Conservation (phyloP, 1,140 invertebrate species). For the Plectus sambesii region DNA sequence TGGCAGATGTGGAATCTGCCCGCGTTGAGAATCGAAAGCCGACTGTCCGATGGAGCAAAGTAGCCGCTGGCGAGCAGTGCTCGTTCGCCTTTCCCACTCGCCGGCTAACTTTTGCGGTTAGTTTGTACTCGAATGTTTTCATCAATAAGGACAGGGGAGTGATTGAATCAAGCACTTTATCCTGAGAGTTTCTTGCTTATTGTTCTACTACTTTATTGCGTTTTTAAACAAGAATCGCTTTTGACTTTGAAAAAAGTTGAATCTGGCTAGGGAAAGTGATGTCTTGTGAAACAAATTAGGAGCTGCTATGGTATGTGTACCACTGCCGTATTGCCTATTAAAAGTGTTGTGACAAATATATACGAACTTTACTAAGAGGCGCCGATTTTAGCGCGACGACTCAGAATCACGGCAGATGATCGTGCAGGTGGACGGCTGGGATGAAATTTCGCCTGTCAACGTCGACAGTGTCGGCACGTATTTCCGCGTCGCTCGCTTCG, state of each 20-base stretch:
- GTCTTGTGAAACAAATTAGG: too few relatives aligned
- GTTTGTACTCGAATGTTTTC: conserved; percentile 6
- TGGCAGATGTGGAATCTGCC: conserved; percentile 23
- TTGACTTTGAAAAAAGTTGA: too few relatives aligned
- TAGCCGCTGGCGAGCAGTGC: conserved; percentile 18
- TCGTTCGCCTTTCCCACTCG: conserved; percentile 32
- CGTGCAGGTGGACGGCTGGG: conserved; percentile 79
- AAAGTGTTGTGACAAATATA: too few relatives aligned
- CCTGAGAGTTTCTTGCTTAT: too few relatives aligned
- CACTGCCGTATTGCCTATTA: too few relatives aligned
- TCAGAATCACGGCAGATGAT: conserved; percentile 74
- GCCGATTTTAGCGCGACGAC: conserved; percentile 61
- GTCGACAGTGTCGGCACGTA: conserved; percentile 88
- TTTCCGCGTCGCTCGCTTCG: conserved; percentile 62
- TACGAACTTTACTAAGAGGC: conserved; percentile 14
- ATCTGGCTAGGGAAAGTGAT: too few relatives aligned
- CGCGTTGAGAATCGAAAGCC: conserved; percentile 22
- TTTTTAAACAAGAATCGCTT: too few relatives aligned
- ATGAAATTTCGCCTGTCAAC: conserved; percentile 68
- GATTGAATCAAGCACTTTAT: too few relatives aligned
- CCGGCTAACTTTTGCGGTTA: conserved; percentile 20
- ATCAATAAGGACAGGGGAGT: too few relatives aligned
- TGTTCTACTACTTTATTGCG: too few relatives aligned
- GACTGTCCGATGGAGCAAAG: conserved; percentile 25
- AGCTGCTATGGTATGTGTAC: too few relatives aligned